phyloP scores from a whole-genome alignment of 37 sponge, comb jelly and placozoan genomes.

The Halisarca cf. caerulea region DNA sequence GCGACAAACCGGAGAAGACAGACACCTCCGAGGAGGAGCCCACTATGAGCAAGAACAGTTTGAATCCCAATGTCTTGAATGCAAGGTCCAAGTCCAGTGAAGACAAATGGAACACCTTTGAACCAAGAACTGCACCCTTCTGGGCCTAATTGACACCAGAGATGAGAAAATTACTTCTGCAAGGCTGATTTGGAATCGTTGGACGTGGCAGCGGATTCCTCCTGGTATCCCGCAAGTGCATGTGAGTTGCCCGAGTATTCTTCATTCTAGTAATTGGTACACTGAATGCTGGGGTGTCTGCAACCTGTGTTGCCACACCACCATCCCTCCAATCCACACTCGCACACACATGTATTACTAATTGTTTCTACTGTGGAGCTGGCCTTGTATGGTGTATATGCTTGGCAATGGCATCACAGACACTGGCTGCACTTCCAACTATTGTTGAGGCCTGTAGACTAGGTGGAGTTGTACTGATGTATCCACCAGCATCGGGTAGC shows the following conservation, averaged over 20 bases:
- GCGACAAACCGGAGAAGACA: background rate
- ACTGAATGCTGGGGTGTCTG: too few species aligned
- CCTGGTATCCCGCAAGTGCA: too few species aligned
- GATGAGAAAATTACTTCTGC: background rate
- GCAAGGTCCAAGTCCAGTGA: background rate
- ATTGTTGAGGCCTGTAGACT: too few species aligned
- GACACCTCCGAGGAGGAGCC: background rate
- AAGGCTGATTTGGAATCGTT: conserved; percentile 10
- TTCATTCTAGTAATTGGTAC: too few species aligned
- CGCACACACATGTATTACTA: background rate
- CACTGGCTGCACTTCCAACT: too few species aligned
- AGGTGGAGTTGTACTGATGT: too few species aligned
- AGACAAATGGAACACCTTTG: background rate
- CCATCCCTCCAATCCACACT: background rate
- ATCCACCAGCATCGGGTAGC: too few species aligned
- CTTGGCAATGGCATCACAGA: too few species aligned
- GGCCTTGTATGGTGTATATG: too few species aligned
- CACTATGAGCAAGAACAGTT: background rate
- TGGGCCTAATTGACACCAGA: background rate
- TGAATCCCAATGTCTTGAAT: background rate
- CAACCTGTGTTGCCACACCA: background rate
- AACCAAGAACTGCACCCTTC: background rate
- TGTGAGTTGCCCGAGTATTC: too few species aligned
- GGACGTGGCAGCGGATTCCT: background rate
- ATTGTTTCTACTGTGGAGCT: background rate